phyloP scores from a whole-genome alignment of 2,113 vertebrate species.

The Ia io region DNA sequence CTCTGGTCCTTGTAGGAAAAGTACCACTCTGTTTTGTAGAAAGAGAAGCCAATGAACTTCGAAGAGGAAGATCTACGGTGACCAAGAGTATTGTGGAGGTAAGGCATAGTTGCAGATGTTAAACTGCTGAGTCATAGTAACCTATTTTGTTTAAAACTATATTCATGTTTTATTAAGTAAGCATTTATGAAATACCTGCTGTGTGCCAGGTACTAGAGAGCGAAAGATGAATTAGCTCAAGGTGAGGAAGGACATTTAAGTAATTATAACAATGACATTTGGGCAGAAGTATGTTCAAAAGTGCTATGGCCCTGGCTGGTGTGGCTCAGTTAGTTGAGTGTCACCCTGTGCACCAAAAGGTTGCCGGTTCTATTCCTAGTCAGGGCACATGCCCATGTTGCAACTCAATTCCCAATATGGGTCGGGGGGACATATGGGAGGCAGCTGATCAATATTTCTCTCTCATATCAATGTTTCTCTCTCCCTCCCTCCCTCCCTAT shows the following conservation, averaged over 20 bases:
- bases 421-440: background rate
- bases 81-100: conserved; percentile 93
- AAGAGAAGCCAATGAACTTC: conserved; percentile 92
- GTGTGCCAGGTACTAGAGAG: conserved; percentile 8
- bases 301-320: background rate
- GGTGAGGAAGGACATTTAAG: background rate
- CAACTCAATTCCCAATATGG: background rate
- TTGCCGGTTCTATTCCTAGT: background rate
- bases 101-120: conserved; percentile 38
- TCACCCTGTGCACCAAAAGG: background rate
- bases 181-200: background rate
- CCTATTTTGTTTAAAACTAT: conserved; percentile 7
- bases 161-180: background rate
- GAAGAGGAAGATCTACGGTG: conserved; percentile 88
- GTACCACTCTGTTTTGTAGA: conserved; percentile 94
- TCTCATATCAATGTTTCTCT: background rate
- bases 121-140: background rate
- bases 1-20: conserved; percentile 86
- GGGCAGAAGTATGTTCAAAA: background rate
- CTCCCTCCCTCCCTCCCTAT: no score
- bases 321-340: background rate
- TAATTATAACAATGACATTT: background rate
- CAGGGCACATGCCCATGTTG: background rate
- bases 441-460: background rate
- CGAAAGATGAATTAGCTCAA: background rate